Evolutionary conservation across 1,140 invertebrate species (phyloP), one percentile per base, ranked within the genome.

Genomic region (Danaus melanippus): DNA sequence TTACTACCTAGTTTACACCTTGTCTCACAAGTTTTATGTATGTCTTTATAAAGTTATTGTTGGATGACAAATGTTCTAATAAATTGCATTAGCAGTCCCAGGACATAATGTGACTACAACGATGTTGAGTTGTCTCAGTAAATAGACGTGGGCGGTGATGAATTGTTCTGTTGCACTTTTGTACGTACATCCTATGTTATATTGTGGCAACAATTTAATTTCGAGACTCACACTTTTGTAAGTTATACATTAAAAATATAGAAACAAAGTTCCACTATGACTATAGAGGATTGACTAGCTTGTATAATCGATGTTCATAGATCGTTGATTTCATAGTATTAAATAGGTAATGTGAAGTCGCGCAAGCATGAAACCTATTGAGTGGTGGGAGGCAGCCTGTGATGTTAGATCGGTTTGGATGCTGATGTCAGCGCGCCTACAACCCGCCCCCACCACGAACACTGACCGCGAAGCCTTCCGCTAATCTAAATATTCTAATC

Each of bases 361-460:
- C 43, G 62, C 65, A 48, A 58, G 58, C 54, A 50, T 58, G 54
- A 60, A 60, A 32, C 21, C 21, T 32, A 32, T 32, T 32, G 21
- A 32, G 60, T 55, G 69, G 75, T 76, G 66, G 74, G 73, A 74
- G 69, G 70, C 62, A 59, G 71, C 57, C 63, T 76, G 65, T 80
- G 81, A 83, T 81, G 79, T 85, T 82, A 84, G 81, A 82, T 62
- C 70, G 69, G 71, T 79, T 84, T 70, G 63, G 74, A 71, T 67
- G 81, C 75, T 84, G 81, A 84, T 83, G 79, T 84, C 81, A 84
- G 81, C 76, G 71, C 78, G 66, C 75, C 76, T 72, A 76, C 76
- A 66, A 56, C 64, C 56, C 61, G 57, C 66, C 64, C 58, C 64
- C 67, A 50, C 71, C 58, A 58, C 69, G 53, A 32, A 46, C 67